Percentiles rank a stretch among this genome's conserved stretches.
Evolutionary conservation across 1,140 invertebrate genomes (phyloP).

Genomic region (Dinothrombium tinctorium): DNA sequence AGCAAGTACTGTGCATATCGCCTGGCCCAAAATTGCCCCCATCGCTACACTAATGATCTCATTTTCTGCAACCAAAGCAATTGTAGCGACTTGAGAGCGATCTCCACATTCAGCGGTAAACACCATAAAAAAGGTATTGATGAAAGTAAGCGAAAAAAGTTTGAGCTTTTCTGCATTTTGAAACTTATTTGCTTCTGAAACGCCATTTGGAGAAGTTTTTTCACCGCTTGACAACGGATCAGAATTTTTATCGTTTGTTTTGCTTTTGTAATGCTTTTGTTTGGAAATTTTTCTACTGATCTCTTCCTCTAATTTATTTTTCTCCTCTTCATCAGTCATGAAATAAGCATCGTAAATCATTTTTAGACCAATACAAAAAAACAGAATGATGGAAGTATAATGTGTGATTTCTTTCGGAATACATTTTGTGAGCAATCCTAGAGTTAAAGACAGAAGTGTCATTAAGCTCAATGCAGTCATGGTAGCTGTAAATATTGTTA

Average conservation of each 20-base stretch:
- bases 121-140: constrained; percentile 61
- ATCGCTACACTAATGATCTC: constrained; percentile 75
- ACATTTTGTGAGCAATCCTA: constrained; percentile 80
- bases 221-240: not conserved
- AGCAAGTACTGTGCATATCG: constrained; percentile 80
- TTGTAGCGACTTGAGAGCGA: constrained; percentile 84
- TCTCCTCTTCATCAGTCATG: constrained; percentile 78
- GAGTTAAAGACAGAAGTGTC: constrained; percentile 39
- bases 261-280: not conserved
- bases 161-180: constrained; percentile 11
- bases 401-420: constrained; percentile 77
- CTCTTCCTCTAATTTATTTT: constrained; percentile 92
- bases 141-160: constrained; percentile 15
- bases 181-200: constrained; percentile 19
- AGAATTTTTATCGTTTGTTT: not conserved
- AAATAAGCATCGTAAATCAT: constrained; percentile 85
- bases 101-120: constrained; percentile 99
- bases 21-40: constrained; percentile 77
- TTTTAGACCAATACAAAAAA: constrained; percentile 94
- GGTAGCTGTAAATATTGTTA: constrained; percentile 77
- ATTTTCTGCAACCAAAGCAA: constrained; percentile 71
- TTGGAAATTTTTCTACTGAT: constrained; percentile 29
- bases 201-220: constrained; percentile 19
- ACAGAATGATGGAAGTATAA: constrained; percentile 79
- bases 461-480: constrained; percentile 74